These are phyloP conservation scores for Brachymystax lenok DNA, from an alignment of 2,797 vertebrate genomes.

Conservation along the genomic window DNA sequence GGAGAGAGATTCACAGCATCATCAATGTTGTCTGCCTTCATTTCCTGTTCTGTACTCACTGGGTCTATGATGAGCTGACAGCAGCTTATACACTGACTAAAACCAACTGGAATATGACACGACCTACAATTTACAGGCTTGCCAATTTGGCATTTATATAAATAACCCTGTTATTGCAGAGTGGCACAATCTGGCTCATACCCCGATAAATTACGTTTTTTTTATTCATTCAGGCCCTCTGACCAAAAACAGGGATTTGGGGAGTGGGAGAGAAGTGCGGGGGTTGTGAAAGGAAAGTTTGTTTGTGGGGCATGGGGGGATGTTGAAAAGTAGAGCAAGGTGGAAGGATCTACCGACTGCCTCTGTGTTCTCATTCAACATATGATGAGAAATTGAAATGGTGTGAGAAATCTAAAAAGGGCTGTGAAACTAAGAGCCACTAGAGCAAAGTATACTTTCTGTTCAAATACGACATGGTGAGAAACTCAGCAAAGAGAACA, in stretches of 20 bases:
- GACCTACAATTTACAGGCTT: background rate
- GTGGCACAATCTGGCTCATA: background rate
- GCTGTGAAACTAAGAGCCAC: background rate
- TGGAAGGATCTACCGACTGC: background rate
- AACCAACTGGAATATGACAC: background rate
- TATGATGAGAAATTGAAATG: background rate
- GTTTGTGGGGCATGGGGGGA: background rate
- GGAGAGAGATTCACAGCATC: background rate
- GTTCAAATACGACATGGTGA: background rate
- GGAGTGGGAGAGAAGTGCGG: background rate
- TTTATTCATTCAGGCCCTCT: background rate
- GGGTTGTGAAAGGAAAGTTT: background rate
- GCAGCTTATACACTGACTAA: background rate
- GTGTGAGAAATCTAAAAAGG: background rate
- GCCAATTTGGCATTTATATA: background rate
- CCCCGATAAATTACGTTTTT: background rate
- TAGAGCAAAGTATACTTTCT: background rate
- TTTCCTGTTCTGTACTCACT: constrained; percentile 1
- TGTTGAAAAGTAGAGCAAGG: background rate
- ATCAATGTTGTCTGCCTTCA: background rate
- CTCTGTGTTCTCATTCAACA: background rate
- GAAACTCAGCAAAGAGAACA: background rate
- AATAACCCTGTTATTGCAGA: background rate
- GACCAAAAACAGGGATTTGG: background rate
- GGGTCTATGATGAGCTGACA: background rate